Evolutionary conservation across 92 coral and sea anemone genomes (phyloP).

Genomic region (Meandrina meandrites): DNA sequence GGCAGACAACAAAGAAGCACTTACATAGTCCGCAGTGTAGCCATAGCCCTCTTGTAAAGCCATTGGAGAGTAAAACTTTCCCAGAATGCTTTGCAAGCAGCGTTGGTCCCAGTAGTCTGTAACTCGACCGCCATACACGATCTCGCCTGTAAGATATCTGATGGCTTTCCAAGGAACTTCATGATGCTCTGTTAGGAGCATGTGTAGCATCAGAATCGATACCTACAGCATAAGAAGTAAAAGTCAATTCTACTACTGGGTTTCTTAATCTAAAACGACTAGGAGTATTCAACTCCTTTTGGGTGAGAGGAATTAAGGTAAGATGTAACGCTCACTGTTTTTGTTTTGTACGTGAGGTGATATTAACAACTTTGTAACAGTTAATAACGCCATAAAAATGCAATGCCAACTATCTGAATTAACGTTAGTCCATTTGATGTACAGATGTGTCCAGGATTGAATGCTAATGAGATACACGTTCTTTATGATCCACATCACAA

Average conservation of each 20-base stretch:
- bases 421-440: too few relatives aligned
- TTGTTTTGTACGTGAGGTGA: not conserved
- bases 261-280: not conserved
- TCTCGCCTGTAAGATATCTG: conserved; percentile 88
- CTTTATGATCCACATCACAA: too few relatives aligned
- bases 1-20: not conserved
- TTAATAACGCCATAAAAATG: too few relatives aligned
- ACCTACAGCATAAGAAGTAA: conserved; percentile 54
- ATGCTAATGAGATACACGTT: too few relatives aligned
- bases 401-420: not conserved
- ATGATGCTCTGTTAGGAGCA: conserved; percentile 89
- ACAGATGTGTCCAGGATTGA: too few relatives aligned
- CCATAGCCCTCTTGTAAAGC: conserved; percentile 82
- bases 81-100: conserved; percentile 86
- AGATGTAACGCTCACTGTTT: not conserved
- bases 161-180: conserved; percentile 95
- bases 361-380: too few relatives aligned
- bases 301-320: not conserved
- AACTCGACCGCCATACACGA: conserved; percentile 97
- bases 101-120: conserved; percentile 97
- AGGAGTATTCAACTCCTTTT: not conserved
- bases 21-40: conserved; percentile 82
- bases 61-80: conserved; percentile 77
- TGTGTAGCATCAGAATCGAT: conserved; percentile 89
- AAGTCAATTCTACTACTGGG: not conserved